Base-by-base conservation (phyloP, 1,140 invertebrate species). In the Propsilocerus akamusi region DNA sequence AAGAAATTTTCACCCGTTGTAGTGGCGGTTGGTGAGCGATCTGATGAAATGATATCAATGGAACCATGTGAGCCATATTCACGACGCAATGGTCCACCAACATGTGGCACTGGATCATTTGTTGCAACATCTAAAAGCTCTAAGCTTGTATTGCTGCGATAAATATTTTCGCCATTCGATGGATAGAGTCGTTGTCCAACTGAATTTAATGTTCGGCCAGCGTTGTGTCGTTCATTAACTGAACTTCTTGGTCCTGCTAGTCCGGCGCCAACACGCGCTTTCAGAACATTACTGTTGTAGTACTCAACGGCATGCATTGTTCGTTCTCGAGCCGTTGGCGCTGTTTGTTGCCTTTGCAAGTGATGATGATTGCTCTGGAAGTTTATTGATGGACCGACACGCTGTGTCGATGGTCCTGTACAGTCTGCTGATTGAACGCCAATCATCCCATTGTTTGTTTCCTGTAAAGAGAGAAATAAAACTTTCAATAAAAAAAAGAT, bases 1-100 rank as follows among this genome's bases (percentile, higher is more conserved):
- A 84, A 83, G 59, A 86, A 81, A 53, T 77, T 77, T 48, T 83
- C 80, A 26, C 72, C 70, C n/a, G 62, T 65, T 14, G 65, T 61
- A 2, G 59, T 58, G 58, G 34, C 25, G 2, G 28, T 41, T 1
- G 34, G 10, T 25, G 12, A 6, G 12, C 12, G 11, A 26, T 28
- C 28, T 4, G 34, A 11, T 14, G 51, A 48, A 4, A 52, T 47
- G 6, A 47, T 48, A 49, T 52, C 51, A 49, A 52, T 49, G 3
- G 30, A 41, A 17, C 73, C 73, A 61, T 75, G 73, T 56, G 71
- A 73, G 25, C 74, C 74, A 68, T 75, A 76, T 57, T 75, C 74
- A 7, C 74, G 62, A 49, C 71, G 67, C 26, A 75, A 56, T 26
- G 67, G 64, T 32, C 68, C 68, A 17, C 59, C 59, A 47, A 65